Conservation (phyloP, 2,113 vertebrate species). For the Scytalopus superciliaris region DNA sequence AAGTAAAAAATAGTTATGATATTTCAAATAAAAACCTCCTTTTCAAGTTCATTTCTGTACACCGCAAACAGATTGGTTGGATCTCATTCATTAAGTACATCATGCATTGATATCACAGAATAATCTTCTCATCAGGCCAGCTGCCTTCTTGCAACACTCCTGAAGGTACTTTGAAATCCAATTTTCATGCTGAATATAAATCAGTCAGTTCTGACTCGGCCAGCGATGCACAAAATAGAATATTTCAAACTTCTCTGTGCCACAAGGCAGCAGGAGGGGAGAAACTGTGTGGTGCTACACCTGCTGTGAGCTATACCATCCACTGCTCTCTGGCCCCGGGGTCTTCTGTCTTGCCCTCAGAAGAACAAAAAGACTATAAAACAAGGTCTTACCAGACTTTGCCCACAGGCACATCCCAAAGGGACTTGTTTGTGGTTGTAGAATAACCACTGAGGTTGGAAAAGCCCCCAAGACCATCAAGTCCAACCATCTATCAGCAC, state of each 20-base stretch:
- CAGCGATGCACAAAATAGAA: not conserved
- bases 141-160: not conserved
- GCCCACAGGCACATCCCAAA: rapidly evolving
- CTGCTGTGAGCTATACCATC: rapidly evolving
- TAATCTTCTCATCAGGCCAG: not conserved
- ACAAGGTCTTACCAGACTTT: rapidly evolving
- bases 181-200: not conserved
- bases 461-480: not conserved
- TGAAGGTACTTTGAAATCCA: not conserved
- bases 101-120: not conserved
- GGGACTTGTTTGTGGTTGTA: rapidly evolving
- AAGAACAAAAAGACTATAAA: rapidly evolving
- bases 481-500: not conserved
- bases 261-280: not conserved
- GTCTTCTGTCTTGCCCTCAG: not conserved
- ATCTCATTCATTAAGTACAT: slow-evolving; percentile 15
- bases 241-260: not conserved
- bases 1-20: not conserved
- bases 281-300: rapidly evolving
- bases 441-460: rapidly evolving
- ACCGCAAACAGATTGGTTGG: not conserved
- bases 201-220: not conserved
- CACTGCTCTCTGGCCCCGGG: too few relatives aligned
- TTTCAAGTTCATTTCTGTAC: not conserved
- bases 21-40: slow-evolving; percentile 1